Conservation (phyloP, 2,797 vertebrate species). For the Diplodus puntazzo region DNA sequence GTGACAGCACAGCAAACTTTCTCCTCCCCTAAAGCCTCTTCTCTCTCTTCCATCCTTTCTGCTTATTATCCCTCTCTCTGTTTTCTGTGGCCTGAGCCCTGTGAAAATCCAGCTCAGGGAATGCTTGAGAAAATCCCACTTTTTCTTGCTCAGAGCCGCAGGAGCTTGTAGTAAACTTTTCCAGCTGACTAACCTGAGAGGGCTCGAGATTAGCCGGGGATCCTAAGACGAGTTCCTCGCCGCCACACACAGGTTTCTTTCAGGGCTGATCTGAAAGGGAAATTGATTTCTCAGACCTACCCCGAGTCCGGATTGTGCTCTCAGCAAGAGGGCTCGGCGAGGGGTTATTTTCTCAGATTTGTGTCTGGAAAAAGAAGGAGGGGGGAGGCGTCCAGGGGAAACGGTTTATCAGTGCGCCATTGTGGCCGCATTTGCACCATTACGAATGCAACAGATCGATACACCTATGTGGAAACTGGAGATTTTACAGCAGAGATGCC, state of each 20-base stretch:
- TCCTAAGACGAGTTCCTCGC: constrained; percentile 68
- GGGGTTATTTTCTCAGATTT: constrained; percentile 60
- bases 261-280: constrained; percentile 80
- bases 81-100: constrained; percentile 65
- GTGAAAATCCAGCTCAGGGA: constrained; percentile 80
- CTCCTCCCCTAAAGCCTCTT: constrained; percentile 43
- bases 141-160: constrained; percentile 64
- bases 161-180: constrained; percentile 78
- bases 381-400: constrained; percentile 32
- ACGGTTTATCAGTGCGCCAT: constrained; percentile 33
- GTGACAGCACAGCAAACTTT: constrained; percentile 49
- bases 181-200: constrained; percentile 80
- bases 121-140: constrained; percentile 76
- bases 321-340: constrained; percentile 54
- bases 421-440: constrained; percentile 42
- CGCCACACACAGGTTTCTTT: constrained; percentile 70
- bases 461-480: constrained; percentile 43
- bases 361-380: constrained; percentile 19
- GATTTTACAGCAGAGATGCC: constrained; percentile 35
- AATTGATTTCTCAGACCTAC: constrained; percentile 80
- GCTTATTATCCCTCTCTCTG: constrained; percentile 64
- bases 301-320: constrained; percentile 66
- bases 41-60: constrained; percentile 42
- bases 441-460: constrained; percentile 63
- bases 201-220: constrained; percentile 76